Evolutionary conservation across 2,888 invertebrate species (phyloP).

Genomic region (Norana najaformis): DNA sequence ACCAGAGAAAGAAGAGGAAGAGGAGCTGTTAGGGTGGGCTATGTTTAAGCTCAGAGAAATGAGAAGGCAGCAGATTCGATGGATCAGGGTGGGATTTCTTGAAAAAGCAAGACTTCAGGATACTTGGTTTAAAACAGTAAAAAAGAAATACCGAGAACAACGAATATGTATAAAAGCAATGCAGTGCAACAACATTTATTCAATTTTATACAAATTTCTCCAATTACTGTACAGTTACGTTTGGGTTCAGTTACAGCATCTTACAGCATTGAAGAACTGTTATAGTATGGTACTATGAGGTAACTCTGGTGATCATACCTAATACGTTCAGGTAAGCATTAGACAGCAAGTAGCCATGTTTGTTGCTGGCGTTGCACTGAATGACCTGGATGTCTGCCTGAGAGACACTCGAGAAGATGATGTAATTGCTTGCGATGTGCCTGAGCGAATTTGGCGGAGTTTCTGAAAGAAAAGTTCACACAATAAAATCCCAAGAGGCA

Average conservation of each 20-base stretch:
- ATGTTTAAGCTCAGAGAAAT: too few species aligned
- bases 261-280: too few species aligned
- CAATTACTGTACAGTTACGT: neutral
- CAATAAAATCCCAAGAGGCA: neutral
- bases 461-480: neutral
- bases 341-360: constrained; percentile 41
- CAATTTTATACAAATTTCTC: neutral
- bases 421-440: neutral
- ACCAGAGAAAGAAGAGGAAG: too few species aligned
- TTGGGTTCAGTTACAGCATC: too few species aligned
- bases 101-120: too few species aligned
- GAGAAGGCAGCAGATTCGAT: too few species aligned
- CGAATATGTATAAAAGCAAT: neutral
- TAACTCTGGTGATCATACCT: constrained; percentile 21
- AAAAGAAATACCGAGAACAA: neutral
- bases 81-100: too few species aligned
- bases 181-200: neutral
- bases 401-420: constrained; percentile 64
- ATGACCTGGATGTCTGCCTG: constrained; percentile 72
- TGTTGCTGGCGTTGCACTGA: constrained; percentile 44
- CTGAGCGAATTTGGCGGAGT: neutral
- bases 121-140: neutral
- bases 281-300: neutral
- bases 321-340: constrained; percentile 41
- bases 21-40: too few species aligned